Percentiles rank a stretch among this genome's conserved stretches.
Evolutionary conservation across 2,888 invertebrate species (phyloP).

Genomic region (Pharmacophagus antenor): DNA sequence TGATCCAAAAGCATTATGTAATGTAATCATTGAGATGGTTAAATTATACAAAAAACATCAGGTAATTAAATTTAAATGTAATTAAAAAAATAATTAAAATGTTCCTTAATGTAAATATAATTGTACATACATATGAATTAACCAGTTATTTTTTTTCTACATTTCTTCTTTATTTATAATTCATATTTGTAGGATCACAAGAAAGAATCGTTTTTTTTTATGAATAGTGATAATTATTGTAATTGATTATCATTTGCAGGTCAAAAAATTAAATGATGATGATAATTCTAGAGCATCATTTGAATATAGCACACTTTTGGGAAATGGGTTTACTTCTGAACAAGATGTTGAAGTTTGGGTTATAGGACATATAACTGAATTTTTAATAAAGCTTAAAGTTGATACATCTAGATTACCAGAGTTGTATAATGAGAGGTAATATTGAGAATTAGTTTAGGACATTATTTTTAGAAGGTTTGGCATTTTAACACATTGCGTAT

Average conservation of each 20-base stretch:
- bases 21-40: slow-evolving; percentile 83
- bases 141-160: neutral
- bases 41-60: slow-evolving; percentile 83
- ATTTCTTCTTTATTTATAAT: neutral
- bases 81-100: neutral
- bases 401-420: slow-evolving; percentile 83
- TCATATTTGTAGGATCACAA: neutral
- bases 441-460: too few species aligned
- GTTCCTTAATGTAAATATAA: too few species aligned
- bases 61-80: slow-evolving; percentile 55
- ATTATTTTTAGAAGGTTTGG: too few species aligned
- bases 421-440: slow-evolving; percentile 68
- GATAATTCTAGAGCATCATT: slow-evolving; percentile 79
- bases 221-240: too few species aligned
- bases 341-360: slow-evolving; percentile 85
- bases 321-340: slow-evolving; percentile 72
- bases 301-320: slow-evolving; percentile 83
- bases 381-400: slow-evolving; percentile 83
- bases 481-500: too few species aligned
- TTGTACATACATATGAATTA: too few species aligned
- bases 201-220: neutral
- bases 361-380: slow-evolving; percentile 81
- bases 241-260: slow-evolving; percentile 47
- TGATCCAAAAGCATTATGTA: slow-evolving; percentile 80
- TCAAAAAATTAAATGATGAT: slow-evolving; percentile 73